Conservation (phyloP, 1,140 invertebrate species). For the Littorina saxatilis region DNA sequence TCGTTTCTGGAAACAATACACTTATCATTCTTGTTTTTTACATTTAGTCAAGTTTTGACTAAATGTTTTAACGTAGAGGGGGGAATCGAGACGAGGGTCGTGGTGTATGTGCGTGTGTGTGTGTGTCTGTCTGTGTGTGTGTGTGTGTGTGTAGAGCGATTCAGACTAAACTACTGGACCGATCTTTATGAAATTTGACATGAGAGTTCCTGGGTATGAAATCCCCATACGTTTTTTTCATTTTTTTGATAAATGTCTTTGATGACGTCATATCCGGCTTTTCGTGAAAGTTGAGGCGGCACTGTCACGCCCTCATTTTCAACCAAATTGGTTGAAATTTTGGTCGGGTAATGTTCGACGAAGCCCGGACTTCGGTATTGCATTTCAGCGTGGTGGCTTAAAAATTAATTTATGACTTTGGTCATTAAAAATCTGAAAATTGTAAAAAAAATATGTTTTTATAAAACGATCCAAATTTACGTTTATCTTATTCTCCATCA, state of each 20-base stretch:
- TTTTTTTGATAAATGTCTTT: neutral
- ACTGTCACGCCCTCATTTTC: too few relatives aligned
- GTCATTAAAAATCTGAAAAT: too few relatives aligned
- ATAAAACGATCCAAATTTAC: too few relatives aligned
- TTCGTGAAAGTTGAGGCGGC: neutral
- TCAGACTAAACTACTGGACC: too few relatives aligned
- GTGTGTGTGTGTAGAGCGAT: slow-evolving; percentile 11
- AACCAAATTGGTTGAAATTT: neutral
- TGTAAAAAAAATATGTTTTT: too few relatives aligned
- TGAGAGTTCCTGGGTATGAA: neutral
- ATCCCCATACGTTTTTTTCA: neutral
- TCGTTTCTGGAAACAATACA: neutral
- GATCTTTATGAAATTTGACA: neutral
- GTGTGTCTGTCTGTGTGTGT: slow-evolving; percentile 25
- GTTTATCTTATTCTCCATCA: too few relatives aligned
- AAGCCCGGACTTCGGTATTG: too few relatives aligned
- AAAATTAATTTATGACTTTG: too few relatives aligned
- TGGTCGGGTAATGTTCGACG: too few relatives aligned
- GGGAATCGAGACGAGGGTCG: too few relatives aligned
- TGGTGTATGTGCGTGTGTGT: slow-evolving; percentile 21
- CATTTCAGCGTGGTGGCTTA: too few relatives aligned
- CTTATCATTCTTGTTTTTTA: neutral
- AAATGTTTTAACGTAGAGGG: neutral
- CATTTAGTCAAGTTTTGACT: neutral
- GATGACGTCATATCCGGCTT: neutral